Conservation (phyloP, 2,113 vertebrate species). For the Synchiropus splendidus region DNA sequence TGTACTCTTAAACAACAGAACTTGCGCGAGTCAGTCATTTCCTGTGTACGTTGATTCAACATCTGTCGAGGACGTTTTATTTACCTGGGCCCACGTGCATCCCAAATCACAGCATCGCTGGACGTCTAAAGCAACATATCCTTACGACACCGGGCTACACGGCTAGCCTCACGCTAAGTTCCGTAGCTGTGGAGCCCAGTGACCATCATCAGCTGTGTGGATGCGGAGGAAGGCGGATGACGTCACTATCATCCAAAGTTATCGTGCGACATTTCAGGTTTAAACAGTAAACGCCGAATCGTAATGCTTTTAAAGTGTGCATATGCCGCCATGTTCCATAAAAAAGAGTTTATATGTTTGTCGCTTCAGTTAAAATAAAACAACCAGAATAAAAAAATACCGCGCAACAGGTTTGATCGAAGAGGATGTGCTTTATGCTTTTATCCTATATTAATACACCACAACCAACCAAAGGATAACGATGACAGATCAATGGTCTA, state of each 20-base stretch:
- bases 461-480: neutral
- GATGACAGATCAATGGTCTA: too few relatives aligned
- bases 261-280: too few relatives aligned
- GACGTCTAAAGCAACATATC: neutral
- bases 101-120: neutral
- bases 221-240: slow-evolving; percentile 17
- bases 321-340: neutral
- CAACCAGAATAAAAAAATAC: neutral
- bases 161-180: slow-evolving; percentile 43
- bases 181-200: slow-evolving; percentile 44
- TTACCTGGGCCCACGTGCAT: neutral
- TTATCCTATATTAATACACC: neutral
- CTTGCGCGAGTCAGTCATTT: neutral
- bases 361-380: too few relatives aligned
- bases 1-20: slow-evolving; percentile 22
- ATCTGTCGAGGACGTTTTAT: neutral
- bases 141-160: neutral
- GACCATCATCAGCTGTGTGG: slow-evolving; percentile 40
- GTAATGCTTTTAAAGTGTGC: neutral
- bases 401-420: too few relatives aligned
- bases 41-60: too few relatives aligned
- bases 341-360: too few relatives aligned
- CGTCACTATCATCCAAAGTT: too few relatives aligned
- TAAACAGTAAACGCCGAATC: neutral
- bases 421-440: too few relatives aligned